Percentiles rank a stretch among this genome's conserved stretches.
Evolutionary conservation across 2,797 vertebrate species (phyloP).

Genomic region (Menidia menidia): DNA sequence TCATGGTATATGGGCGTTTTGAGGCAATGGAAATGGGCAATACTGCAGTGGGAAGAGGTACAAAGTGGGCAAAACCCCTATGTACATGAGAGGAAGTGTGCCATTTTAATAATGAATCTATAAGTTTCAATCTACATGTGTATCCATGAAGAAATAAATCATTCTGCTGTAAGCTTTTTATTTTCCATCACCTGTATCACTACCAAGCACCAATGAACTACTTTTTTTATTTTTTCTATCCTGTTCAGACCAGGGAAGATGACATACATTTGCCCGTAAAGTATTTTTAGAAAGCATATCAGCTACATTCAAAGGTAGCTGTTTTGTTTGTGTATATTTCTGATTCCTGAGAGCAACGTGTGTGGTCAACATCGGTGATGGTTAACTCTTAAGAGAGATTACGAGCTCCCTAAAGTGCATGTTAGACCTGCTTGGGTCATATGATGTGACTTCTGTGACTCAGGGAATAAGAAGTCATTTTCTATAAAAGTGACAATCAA

Average conservation of each 20-base stretch:
- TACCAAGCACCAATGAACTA: not conserved
- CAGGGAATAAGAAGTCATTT: not conserved
- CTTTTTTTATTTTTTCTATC: not conserved
- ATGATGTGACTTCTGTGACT: not conserved
- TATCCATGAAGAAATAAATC: slow-evolving; percentile 20
- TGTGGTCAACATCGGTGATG: slow-evolving; percentile 4
- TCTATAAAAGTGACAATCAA: not conserved
- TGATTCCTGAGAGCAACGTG: not conserved
- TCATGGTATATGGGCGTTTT: slow-evolving; percentile 56
- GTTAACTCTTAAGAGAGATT: not conserved
- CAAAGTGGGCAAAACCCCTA: slow-evolving; percentile 40
- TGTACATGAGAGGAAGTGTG: not conserved
- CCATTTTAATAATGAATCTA: not conserved
- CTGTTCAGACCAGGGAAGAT: not conserved
- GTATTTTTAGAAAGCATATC: not conserved
- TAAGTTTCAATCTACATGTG: slow-evolving; percentile 19
- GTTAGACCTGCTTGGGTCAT: not conserved
- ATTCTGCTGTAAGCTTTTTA: slow-evolving; percentile 11
- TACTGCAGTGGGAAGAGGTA: slow-evolving; percentile 22
- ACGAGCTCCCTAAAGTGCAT: not conserved
- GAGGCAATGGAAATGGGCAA: slow-evolving; percentile 73
- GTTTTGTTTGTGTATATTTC: not conserved
- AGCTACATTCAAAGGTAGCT: not conserved
- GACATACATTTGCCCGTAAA: not conserved
- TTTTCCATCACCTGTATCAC: not conserved